These are phyloP conservation scores for Hyperopisus bebe DNA, from an alignment of 2,113 vertebrate species.

Conservation along the genomic window DNA sequence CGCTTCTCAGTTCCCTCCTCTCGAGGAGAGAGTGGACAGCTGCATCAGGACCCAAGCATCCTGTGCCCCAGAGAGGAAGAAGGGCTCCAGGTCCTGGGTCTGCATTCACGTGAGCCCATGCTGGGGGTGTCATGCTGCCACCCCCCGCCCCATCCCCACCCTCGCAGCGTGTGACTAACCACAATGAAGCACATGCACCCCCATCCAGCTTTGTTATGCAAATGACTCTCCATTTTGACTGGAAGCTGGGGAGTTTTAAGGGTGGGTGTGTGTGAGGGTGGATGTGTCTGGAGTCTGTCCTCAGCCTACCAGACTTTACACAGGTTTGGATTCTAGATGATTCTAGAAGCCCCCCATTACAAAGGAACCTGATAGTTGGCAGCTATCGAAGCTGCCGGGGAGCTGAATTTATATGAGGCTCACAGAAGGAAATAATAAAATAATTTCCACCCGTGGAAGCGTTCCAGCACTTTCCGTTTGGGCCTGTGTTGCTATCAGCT, in stretches of 20 bases:
- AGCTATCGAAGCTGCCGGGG: not conserved
- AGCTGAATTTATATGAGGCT: not conserved
- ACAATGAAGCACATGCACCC: not conserved
- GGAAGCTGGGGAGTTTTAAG: not conserved
- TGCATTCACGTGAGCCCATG: not conserved
- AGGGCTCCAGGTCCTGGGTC: not conserved
- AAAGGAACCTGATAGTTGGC: not conserved
- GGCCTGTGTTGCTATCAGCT: not conserved
- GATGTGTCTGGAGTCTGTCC: constrained; percentile 8
- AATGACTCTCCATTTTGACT: not conserved
- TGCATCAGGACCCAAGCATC: not conserved
- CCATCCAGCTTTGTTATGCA: constrained; percentile 26
- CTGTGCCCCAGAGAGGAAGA: not conserved
- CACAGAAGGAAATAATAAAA: not conserved
- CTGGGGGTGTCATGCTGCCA: not conserved
- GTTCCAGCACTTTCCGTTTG: not conserved
- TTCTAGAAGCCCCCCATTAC: not conserved
- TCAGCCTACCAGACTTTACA: not conserved
- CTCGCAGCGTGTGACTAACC: constrained; percentile 15
- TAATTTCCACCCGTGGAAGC: not conserved
- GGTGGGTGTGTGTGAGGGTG: not conserved
- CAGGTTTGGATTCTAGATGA: constrained; percentile 8
- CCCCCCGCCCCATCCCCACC: constrained; percentile 34
- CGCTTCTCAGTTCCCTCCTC: constrained; percentile 41
- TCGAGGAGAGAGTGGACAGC: not conserved